Base-by-base conservation (phyloP, 2,797 vertebrate species). In the Thunnus albacares region DNA sequence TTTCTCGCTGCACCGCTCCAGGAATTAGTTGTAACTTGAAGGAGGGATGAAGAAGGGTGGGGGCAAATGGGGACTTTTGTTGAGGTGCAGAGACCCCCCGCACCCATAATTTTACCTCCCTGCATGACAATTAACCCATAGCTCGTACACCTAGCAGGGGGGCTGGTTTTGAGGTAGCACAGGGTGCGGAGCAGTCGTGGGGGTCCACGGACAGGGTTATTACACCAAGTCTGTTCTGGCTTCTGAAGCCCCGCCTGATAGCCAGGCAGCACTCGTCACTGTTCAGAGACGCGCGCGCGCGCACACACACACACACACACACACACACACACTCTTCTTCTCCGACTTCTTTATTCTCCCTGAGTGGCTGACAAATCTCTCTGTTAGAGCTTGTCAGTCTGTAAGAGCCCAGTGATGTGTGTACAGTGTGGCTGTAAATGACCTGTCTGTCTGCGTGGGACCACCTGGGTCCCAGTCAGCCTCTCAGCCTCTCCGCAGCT, bases 121-220 rank as follows among this genome's bases (percentile, higher is more conserved):
- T 86, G 92, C 89, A 90, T 91, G 93, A 89, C 94, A 95, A 95
- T 96, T 96, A 96, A 95, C 96, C 93, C 90, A 17, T 45, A 85
- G 92, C 91, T 88, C 87, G 83, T 81, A 79, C 77, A 84, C 86
- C 63, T 79, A 87, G 93, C 79, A 65, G 92, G 94, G 90, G 93
- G 91, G 80, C 86, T 74, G 78, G 63, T 89, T 87, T 76, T 60
- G 86, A 87, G 91, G 86, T 75, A 70, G 61, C 47, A 69, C 68
- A 67, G 87, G 88, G 89, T 92, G 88, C 86, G 73, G 76, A 79
- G 67, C 78, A 88, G 86, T 91, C 76, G 69, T 74, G 90, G 90
- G 93, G 92, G 92, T 91, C 89, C 87, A 69, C 28, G 59, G 82
- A 87, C 71, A 76, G 80, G 81, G 91, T 90, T 88, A 93, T 94